These are phyloP conservation scores for Gallinago undulata DNA, from an alignment of 2,113 vertebrate species.

Conservation along the genomic window DNA sequence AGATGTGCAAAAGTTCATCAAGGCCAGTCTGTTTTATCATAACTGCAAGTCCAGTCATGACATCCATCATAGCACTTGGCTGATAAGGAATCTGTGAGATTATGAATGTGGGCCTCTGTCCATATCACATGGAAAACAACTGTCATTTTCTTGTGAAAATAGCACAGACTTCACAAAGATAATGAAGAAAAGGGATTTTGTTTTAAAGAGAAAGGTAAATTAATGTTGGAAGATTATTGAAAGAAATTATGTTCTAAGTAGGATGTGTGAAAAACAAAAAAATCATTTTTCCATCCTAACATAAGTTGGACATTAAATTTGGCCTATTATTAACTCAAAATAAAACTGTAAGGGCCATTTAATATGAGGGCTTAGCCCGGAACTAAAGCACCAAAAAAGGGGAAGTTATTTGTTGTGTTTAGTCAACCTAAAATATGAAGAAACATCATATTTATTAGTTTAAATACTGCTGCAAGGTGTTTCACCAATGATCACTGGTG, in stretches of 20 bases:
- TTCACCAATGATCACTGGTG: neutral
- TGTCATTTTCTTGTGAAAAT: neutral
- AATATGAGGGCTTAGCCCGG: neutral
- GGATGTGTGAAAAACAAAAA: neutral
- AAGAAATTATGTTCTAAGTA: neutral
- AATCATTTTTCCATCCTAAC: neutral
- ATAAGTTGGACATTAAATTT: neutral
- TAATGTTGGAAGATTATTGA: neutral
- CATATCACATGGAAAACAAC: neutral
- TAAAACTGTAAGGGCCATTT: neutral
- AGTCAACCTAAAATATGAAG: neutral
- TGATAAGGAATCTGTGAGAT: neutral
- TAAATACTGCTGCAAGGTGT: neutral
- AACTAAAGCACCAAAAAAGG: neutral
- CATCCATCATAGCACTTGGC: neutral
- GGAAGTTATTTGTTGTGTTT: neutral
- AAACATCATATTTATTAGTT: neutral
- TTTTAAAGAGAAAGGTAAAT: neutral
- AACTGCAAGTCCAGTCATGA: neutral
- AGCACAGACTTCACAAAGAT: neutral
- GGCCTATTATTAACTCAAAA: neutral
- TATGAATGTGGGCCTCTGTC: rapidly evolving
- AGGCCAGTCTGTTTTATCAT: neutral
- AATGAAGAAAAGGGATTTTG: neutral
- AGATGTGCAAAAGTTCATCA: neutral